Evolutionary conservation across 2,888 invertebrate genomes (phyloP).

Genomic region (Hymenopus coronatus): DNA sequence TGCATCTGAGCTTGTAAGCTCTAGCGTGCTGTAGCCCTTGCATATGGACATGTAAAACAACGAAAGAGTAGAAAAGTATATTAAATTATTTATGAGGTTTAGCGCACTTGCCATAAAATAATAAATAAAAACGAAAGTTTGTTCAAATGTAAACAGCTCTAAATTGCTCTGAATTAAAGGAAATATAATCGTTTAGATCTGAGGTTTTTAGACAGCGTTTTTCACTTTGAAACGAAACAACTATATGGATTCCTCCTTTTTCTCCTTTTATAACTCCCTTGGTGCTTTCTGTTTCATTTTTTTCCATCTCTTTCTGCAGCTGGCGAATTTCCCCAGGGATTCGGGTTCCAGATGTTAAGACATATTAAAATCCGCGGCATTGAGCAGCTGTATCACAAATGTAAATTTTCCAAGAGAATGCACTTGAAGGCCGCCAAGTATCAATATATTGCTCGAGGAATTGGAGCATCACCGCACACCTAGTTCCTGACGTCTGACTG

Average conservation of each 20-base stretch:
- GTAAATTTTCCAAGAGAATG: not conserved
- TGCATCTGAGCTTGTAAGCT: too few relatives aligned
- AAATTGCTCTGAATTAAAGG: too few relatives aligned
- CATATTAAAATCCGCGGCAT: not conserved
- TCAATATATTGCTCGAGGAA: not conserved
- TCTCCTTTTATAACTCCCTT: not conserved
- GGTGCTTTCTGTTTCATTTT: not conserved
- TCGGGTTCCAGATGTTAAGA: not conserved
- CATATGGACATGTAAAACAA: too few relatives aligned
- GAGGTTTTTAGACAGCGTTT: too few relatives aligned
- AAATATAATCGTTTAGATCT: too few relatives aligned
- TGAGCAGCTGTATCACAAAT: not conserved
- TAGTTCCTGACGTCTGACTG: not conserved
- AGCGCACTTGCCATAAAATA: too few relatives aligned
- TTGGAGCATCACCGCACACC: not conserved
- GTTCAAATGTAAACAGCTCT: too few relatives aligned
- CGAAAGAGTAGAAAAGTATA: too few relatives aligned
- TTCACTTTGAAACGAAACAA: too few relatives aligned
- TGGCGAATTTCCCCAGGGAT: not conserved
- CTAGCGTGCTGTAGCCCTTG: too few relatives aligned
- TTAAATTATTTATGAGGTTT: too few relatives aligned
- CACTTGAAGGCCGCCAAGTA: not conserved
- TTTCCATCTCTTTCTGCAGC: not conserved
- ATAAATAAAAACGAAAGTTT: too few relatives aligned
- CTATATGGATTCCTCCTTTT: not conserved